Evolutionary conservation across 92 coral and sea anemone genomes (phyloP).

Genomic region (Hydrozoanthus gracilis): DNA sequence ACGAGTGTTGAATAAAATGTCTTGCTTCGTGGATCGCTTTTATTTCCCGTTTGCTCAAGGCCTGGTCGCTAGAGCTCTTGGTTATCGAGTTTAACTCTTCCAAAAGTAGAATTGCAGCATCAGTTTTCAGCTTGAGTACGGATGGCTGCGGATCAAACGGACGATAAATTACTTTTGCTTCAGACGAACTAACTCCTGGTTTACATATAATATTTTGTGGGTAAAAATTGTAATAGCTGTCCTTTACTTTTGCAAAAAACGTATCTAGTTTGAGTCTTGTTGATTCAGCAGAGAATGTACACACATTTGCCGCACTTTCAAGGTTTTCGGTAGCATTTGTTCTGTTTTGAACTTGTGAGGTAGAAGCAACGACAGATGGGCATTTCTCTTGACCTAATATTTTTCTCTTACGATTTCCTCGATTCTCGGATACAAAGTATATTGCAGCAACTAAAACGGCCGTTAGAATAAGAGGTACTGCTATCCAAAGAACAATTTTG

Average conservation of each 20-base stretch:
- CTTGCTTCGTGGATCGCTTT: constrained; percentile 65
- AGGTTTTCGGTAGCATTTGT: constrained; percentile 7
- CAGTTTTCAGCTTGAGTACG: constrained; percentile 70
- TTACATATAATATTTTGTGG: constrained; percentile 46
- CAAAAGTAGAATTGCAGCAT: constrained; percentile 58
- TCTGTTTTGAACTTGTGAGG: constrained; percentile 18
- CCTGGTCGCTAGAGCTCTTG: constrained; percentile 49
- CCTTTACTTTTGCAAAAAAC: constrained; percentile 63
- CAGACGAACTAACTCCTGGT: constrained; percentile 46
- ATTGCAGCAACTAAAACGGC: constrained; percentile 14
- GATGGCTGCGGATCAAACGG: constrained; percentile 77
- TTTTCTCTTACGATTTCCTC: not conserved
- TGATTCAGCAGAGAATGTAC: constrained; percentile 67
- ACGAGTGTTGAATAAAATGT: constrained; percentile 64
- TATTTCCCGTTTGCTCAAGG: constrained; percentile 61
- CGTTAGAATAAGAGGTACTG: not conserved
- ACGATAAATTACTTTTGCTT: constrained; percentile 55
- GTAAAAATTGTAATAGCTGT: constrained; percentile 42
- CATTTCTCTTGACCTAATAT: constrained; percentile 1
- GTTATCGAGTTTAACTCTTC: constrained; percentile 53
- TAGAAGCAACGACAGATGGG: not conserved
- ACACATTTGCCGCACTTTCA: constrained; percentile 21
- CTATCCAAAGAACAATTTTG: not conserved
- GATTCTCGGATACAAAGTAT: not conserved
- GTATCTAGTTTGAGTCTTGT: constrained; percentile 51